Percentiles rank a stretch among this genome's conserved stretches.
These are phyloP conservation scores for Epinotia demarniana DNA, from an alignment of 2,888 invertebrate genomes.

Conservation along the genomic window DNA sequence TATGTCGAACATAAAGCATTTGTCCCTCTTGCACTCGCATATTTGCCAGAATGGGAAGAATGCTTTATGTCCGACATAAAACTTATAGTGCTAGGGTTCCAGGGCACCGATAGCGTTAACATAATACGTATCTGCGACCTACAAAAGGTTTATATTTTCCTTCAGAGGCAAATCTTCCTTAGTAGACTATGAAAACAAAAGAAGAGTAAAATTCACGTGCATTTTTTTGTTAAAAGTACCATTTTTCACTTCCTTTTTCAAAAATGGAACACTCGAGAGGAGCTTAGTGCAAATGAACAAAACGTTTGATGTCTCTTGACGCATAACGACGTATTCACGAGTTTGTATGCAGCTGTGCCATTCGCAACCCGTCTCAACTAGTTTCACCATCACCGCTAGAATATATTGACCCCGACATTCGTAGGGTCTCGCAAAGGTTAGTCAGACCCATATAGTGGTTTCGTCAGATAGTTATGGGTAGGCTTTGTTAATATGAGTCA, in stretches of 20 bases:
- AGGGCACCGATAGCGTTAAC: too few relatives aligned
- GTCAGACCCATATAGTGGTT: too few relatives aligned
- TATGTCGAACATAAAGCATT: too few relatives aligned
- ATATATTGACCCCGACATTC: neutral
- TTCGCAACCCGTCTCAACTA: neutral
- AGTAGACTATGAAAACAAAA: neutral
- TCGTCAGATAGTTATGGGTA: too few relatives aligned
- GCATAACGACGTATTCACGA: conserved; percentile 27
- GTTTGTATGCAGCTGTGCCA: conserved; percentile 6
- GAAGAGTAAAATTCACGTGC: neutral
- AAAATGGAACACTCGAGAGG: conserved; percentile 18
- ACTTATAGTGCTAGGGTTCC: too few relatives aligned
- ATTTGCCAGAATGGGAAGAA: too few relatives aligned
- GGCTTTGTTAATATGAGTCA: neutral
- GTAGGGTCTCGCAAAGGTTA: neutral
- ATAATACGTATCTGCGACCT: too few relatives aligned
- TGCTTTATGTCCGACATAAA: too few relatives aligned
- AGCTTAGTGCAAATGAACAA: conserved; percentile 23
- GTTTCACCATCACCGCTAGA: neutral
- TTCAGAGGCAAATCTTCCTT: too few relatives aligned
- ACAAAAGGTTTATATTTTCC: too few relatives aligned
- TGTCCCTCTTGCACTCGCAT: too few relatives aligned
- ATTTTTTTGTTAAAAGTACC: conserved; percentile 3
- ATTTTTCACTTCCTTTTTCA: neutral
- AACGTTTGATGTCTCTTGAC: conserved; percentile 29